Evolutionary conservation across 1,140 invertebrate species (phyloP), one percentile per base, ranked within the genome.

Genomic region (Megalonaias nervosa): DNA sequence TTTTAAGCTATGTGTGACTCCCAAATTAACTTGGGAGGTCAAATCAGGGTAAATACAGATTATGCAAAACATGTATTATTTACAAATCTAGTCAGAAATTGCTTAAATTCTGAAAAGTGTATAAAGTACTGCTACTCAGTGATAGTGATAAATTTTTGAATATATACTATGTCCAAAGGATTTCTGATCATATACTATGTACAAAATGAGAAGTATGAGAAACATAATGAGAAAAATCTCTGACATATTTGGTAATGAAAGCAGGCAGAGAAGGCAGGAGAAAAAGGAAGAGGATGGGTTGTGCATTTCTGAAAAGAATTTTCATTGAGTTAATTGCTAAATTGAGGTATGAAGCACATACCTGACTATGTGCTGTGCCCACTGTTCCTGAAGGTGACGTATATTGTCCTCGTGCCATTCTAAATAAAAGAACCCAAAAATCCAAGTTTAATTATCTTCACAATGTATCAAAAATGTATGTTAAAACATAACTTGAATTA

Each of bases 321-420:
- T 23, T 13, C 13, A 59, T 15, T 5, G 17, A 15, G 55, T 59
- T 17, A 9, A n/a, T 14, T n/a, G 15, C 17, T 58, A 15, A 38
- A 48, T 21, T 15, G 16, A 9, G 17, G 58, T n/a, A 71, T 67
- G 69, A 68, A 68, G 68, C 48, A 71, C 92, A 92, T 92, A 96
- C 95, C 95, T 96, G 5, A 97, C 91, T 73, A 92, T 91, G 86
- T 94, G 90, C 71, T 94, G 85, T 4, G 94, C 93, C 96, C 96
- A 97, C 72, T 94, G 91, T 75, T 92, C 90, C 89, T 97, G 95
- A 21, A 97, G 86, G 71, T 93, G 93, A 80, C 91, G 92, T 13
- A 96, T 93, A 6, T 95, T 86, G 80, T 95, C 93, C 84, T 94
- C 93, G 31, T 93, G 90, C 95, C 96, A 97, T 13, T 94, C 87